These are phyloP conservation scores for Drosophila persimilis DNA, from an alignment of 1,140 invertebrate species.

Conservation along the genomic window DNA sequence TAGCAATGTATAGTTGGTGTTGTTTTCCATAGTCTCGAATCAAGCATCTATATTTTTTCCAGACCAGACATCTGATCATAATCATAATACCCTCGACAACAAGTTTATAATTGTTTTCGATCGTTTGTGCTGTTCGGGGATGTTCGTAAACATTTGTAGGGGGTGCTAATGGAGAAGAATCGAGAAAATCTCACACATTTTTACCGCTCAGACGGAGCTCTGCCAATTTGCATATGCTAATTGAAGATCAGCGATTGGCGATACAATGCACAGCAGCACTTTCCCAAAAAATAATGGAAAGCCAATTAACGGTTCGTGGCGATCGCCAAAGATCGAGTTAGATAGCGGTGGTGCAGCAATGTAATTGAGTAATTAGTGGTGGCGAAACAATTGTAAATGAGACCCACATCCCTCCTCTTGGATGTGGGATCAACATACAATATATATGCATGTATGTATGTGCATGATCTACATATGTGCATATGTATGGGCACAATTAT, in stretches of 20 bases:
- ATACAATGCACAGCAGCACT: conserved; percentile 20
- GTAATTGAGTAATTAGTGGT: conserved; percentile 45
- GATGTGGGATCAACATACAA: not conserved
- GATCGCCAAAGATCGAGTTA: conserved; percentile 19
- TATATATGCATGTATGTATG: not conserved
- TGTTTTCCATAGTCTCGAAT: too few species aligned
- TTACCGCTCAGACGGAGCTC: not conserved
- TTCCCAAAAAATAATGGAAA: conserved; percentile 17
- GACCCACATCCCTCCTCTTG: conserved; percentile 6
- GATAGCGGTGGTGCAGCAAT: conserved; percentile 15
- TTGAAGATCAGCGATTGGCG: not conserved
- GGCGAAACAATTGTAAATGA: conserved; percentile 53
- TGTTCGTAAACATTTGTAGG: conserved; percentile 16
- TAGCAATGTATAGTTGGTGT: too few species aligned
- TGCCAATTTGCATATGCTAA: conserved; percentile 32
- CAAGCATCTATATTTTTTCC: too few species aligned
- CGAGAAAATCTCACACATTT: conserved; percentile 7
- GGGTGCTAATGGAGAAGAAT: conserved; percentile 18
- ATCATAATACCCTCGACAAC: too few species aligned
- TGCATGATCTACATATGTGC: not conserved
- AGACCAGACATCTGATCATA: too few species aligned
- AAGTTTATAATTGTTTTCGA: not conserved
- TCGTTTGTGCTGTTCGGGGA: not conserved
- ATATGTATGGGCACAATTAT: conserved; percentile 15
- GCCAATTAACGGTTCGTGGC: conserved; percentile 19